Conservation (phyloP, 2,888 invertebrate species). For the Phania funesta region DNA sequence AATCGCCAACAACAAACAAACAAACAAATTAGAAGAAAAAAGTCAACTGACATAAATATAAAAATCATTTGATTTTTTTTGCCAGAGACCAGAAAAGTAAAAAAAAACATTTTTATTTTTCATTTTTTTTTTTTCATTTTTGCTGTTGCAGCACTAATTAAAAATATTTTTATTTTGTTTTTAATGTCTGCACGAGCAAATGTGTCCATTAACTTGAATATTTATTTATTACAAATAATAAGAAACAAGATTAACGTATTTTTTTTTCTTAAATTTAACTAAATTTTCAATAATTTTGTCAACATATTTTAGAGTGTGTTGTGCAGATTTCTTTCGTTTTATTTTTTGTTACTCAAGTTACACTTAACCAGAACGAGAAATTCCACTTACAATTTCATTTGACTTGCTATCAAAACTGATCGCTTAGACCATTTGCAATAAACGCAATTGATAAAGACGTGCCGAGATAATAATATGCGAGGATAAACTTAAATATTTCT, state of each 20-base stretch:
- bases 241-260: slow-evolving; percentile 17
- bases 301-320: slow-evolving; percentile 31
- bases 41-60: neutral
- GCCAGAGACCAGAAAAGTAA: too few species aligned
- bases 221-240: slow-evolving; percentile 16
- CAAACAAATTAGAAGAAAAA: neutral
- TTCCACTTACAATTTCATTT: slow-evolving; percentile 67
- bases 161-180: slow-evolving; percentile 16
- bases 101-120: neutral
- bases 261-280: neutral
- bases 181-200: slow-evolving; percentile 11
- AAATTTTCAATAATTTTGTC: slow-evolving; percentile 43
- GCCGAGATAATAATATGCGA: slow-evolving; percentile 14
- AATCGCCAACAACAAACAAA: neutral
- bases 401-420: slow-evolving; percentile 56
- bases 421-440: slow-evolving; percentile 48
- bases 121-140: neutral
- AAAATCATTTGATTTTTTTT: neutral
- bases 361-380: slow-evolving; percentile 65
- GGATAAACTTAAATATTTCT: neutral
- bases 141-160: slow-evolving; percentile 34
- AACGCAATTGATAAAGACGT: slow-evolving; percentile 35
- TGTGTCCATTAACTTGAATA: slow-evolving; percentile 5
- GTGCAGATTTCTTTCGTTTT: slow-evolving; percentile 18
- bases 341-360: slow-evolving; percentile 43